These are phyloP conservation scores for Drosophila erecta DNA, from an alignment of 1,140 invertebrate genomes.

Conservation along the genomic window DNA sequence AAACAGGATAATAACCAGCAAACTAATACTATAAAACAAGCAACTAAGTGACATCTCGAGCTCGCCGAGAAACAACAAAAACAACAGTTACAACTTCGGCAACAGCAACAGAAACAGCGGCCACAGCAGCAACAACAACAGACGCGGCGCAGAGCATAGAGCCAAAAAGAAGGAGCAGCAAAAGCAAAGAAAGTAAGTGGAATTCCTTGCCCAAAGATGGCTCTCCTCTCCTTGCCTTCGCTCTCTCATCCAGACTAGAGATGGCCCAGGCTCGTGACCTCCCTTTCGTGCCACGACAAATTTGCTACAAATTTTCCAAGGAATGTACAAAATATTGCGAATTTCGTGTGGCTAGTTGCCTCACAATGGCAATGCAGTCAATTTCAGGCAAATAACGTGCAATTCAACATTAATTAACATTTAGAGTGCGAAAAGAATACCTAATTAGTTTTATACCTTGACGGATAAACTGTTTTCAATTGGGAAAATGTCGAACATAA, in stretches of 20 bases:
- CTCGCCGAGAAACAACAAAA: conserved; percentile 24
- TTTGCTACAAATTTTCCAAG: background rate
- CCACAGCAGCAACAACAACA: conserved; percentile 19
- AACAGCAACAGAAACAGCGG: conserved; percentile 21
- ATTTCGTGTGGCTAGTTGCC: background rate
- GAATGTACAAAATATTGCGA: background rate
- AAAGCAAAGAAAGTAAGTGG: conserved; percentile 74
- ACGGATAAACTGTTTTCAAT: background rate
- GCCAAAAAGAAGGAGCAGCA: conserved; percentile 29
- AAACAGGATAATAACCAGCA: conserved; percentile 33
- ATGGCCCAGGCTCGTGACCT: background rate
- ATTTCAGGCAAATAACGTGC: too few species aligned
- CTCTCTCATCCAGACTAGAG: conserved; percentile 23
- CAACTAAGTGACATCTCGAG: conserved; percentile 28
- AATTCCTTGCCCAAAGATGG: conserved; percentile 80
- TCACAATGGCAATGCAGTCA: too few species aligned
- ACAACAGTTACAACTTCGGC: conserved; percentile 17
- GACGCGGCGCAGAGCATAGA: conserved; percentile 31
- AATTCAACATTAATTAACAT: too few species aligned
- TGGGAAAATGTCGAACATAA: background rate
- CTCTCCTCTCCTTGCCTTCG: conserved; percentile 13
- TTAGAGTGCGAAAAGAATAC: too few species aligned
- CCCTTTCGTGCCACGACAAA: background rate
- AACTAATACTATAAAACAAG: conserved; percentile 44
- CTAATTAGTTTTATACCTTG: too few species aligned